phyloP scores from a whole-genome alignment of 1,140 invertebrate species.

The Melanaphis sacchari region DNA sequence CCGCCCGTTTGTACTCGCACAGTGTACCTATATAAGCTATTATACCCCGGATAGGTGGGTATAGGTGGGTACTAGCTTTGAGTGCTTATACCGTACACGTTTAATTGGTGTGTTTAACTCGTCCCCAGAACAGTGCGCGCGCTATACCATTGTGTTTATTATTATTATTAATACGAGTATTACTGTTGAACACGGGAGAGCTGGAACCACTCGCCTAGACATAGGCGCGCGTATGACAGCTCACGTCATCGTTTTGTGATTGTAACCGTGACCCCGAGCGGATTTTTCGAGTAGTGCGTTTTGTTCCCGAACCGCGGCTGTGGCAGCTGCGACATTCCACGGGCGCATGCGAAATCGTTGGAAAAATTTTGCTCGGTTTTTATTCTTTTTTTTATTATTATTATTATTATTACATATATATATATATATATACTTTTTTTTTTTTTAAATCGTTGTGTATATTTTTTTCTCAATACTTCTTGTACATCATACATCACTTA shows the following conservation, averaged over 20 bases:
- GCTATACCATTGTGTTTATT: neutral
- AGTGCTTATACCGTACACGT: neutral
- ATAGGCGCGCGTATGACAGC: neutral
- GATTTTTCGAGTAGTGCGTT: neutral
- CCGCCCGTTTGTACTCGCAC: too few relatives aligned
- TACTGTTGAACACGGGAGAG: neutral
- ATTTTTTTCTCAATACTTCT: neutral
- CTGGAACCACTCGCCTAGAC: neutral
- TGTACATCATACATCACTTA: neutral
- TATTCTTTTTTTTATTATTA: neutral
- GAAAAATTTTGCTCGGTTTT: neutral
- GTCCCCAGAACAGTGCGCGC: neutral
- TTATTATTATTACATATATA: neutral
- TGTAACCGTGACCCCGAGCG: slow-evolving; percentile 5
- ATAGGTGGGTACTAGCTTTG: too few relatives aligned
- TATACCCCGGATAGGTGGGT: too few relatives aligned
- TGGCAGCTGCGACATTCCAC: slow-evolving; percentile 35
- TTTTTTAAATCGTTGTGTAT: neutral
- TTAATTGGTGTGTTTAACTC: slow-evolving; percentile 55
- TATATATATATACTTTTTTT: neutral
- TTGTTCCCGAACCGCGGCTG: neutral
- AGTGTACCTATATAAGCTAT: too few relatives aligned
- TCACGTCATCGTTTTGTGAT: slow-evolving; percentile 16
- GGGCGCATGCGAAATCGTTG: neutral
- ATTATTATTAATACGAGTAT: slow-evolving; percentile 21